Conservation (phyloP, 2,888 invertebrate genomes). For the Nowickia ferox region DNA sequence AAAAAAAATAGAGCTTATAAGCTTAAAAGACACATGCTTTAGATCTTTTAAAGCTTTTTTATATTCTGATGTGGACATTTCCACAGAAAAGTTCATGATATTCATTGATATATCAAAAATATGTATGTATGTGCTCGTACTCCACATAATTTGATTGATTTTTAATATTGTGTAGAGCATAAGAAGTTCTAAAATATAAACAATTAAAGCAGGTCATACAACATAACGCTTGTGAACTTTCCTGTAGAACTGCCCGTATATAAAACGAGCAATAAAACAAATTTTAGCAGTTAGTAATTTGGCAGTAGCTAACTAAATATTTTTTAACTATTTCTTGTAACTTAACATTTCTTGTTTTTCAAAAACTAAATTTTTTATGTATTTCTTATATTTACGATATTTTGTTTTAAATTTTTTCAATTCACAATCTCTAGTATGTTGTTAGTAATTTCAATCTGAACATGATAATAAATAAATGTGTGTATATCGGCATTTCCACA, state of each 20-base stretch:
- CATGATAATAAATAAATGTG: too few relatives aligned
- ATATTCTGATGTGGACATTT: background rate
- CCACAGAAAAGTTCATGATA: too few relatives aligned
- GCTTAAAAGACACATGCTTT: slow-evolving; percentile 41
- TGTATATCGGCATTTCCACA: too few relatives aligned
- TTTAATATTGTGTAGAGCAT: background rate
- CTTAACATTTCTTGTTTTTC: too few relatives aligned
- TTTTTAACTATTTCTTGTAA: background rate
- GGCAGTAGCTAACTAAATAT: background rate
- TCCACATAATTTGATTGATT: background rate
- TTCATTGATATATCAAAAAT: background rate
- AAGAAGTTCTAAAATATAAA: background rate
- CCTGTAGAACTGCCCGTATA: background rate
- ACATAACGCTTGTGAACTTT: too few relatives aligned
- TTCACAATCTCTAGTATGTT: background rate
- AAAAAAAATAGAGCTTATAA: slow-evolving; percentile 26
- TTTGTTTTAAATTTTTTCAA: background rate
- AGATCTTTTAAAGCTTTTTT: slow-evolving; percentile 12
- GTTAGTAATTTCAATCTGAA: too few relatives aligned
- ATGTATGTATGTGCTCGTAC: too few relatives aligned
- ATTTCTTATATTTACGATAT: too few relatives aligned
- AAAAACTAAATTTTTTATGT: too few relatives aligned
- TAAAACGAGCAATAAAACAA: background rate
- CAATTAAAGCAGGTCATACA: too few relatives aligned
- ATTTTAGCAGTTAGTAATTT: background rate